These are phyloP conservation scores for Adelognathus sp. DNA, from an alignment of 2,888 invertebrate species.

Conservation along the genomic window DNA sequence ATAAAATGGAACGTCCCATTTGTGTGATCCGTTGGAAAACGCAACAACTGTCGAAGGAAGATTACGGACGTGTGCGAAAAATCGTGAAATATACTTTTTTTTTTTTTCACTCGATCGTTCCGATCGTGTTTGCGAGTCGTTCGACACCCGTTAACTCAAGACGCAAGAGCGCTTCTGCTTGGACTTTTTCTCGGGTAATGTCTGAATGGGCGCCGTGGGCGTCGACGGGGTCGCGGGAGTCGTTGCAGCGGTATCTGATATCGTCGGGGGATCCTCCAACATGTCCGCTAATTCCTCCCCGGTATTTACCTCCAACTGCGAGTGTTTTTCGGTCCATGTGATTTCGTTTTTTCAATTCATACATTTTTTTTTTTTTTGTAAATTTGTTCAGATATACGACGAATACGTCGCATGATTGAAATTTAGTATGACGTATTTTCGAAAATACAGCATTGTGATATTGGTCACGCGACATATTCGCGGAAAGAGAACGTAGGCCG, in stretches of 20 bases:
- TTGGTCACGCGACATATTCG: too few species aligned
- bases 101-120: slow-evolving; percentile 24
- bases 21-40: slow-evolving; percentile 65
- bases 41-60: slow-evolving; percentile 66
- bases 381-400: slow-evolving; percentile 8
- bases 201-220: slow-evolving; percentile 74
- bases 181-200: slow-evolving; percentile 76
- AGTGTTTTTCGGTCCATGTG: slow-evolving; percentile 56
- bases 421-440: neutral
- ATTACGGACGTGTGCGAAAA: slow-evolving; percentile 60
- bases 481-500: neutral
- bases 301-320: slow-evolving; percentile 79
- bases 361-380: slow-evolving; percentile 29
- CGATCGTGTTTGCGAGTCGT: slow-evolving; percentile 49
- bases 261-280: slow-evolving; percentile 79
- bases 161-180: slow-evolving; percentile 79
- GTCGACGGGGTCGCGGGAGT: slow-evolving; percentile 79
- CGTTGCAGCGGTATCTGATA: slow-evolving; percentile 76
- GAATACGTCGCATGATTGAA: neutral
- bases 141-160: slow-evolving; percentile 76
- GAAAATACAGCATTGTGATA: neutral
- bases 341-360: slow-evolving; percentile 47
- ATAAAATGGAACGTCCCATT: slow-evolving; percentile 12
- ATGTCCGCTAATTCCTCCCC: slow-evolving; percentile 79
- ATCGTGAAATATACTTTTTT: slow-evolving; percentile 56